These are phyloP conservation scores for Melanaphis sacchari DNA, from an alignment of 1,140 invertebrate species.

Conservation along the genomic window DNA sequence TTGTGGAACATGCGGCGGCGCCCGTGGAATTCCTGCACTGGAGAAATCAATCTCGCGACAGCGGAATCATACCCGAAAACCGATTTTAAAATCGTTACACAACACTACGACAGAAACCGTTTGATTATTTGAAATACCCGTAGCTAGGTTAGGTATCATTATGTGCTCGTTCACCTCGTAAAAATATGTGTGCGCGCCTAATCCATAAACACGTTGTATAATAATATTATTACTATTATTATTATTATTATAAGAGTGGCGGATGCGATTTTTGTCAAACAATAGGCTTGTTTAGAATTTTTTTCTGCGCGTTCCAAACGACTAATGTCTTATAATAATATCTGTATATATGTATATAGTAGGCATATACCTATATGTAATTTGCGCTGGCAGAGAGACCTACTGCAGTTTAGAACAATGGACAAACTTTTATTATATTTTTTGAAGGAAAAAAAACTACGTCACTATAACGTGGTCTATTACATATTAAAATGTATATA, in stretches of 20 bases:
- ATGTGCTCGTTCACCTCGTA: neutral
- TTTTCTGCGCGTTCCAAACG: neutral
- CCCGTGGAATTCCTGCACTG: slow-evolving; percentile 12
- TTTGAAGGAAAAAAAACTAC: neutral
- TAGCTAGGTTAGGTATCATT: neutral
- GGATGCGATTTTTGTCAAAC: slow-evolving; percentile 11
- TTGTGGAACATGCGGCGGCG: neutral
- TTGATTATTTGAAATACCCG: neutral
- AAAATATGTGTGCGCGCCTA: neutral
- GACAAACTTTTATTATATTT: neutral
- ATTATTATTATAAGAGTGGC: neutral
- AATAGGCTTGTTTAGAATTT: slow-evolving; percentile 37
- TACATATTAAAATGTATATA: neutral
- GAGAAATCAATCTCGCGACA: slow-evolving; percentile 24
- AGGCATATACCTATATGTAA: neutral
- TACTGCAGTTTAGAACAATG: slow-evolving; percentile 20
- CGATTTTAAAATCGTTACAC: neutral
- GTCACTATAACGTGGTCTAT: neutral
- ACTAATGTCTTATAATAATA: neutral
- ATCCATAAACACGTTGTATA: neutral
- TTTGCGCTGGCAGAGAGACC: neutral
- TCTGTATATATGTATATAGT: neutral
- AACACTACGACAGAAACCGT: neutral
- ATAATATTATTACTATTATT: neutral
- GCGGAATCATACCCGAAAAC: neutral